Evolutionary conservation across 2,888 invertebrate species (phyloP).

Genomic region (Synergus japonicus): DNA sequence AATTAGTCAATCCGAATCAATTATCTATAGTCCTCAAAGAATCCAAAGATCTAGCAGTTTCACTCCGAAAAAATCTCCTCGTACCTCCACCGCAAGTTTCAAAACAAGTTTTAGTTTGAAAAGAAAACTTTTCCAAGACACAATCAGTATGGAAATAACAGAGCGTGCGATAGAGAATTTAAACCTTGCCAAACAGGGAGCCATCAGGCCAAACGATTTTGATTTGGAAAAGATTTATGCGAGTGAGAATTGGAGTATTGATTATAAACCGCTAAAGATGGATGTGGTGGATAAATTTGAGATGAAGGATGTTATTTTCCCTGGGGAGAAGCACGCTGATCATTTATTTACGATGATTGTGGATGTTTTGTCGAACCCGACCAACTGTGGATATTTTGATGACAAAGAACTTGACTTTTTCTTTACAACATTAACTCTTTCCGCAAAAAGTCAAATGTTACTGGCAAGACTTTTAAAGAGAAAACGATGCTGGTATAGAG

Average conservation of each 20-base stretch:
- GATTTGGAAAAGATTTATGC: constrained; percentile 65
- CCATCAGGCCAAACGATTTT: constrained; percentile 60
- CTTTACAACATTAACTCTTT: constrained; percentile 63
- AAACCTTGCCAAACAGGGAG: constrained; percentile 64
- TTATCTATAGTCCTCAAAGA: background rate
- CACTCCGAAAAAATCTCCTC: constrained; percentile 45
- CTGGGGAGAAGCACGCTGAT: constrained; percentile 59
- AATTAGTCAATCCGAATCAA: background rate
- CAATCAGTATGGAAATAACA: constrained; percentile 48
- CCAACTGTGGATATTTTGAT: constrained; percentile 72
- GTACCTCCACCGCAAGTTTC: constrained; percentile 42
- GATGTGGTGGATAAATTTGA: constrained; percentile 60
- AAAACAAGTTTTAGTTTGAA: constrained; percentile 34
- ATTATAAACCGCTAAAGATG: constrained; percentile 51
- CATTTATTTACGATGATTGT: constrained; percentile 61
- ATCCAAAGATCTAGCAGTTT: background rate
- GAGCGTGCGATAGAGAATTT: constrained; percentile 61
- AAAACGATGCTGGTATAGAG: constrained; percentile 63
- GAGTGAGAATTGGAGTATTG: constrained; percentile 51
- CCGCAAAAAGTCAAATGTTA: constrained; percentile 63
- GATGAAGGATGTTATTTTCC: constrained; percentile 56
- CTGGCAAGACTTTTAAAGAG: constrained; percentile 68
- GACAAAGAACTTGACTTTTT: constrained; percentile 64
- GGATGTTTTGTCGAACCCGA: constrained; percentile 64
- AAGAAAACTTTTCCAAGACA: constrained; percentile 50